A percentile compares a stretch with the other conserved stretches of the same genome.
Conservation (phyloP, 2,888 invertebrate species). For the Phyllotreta striolata region DNA sequence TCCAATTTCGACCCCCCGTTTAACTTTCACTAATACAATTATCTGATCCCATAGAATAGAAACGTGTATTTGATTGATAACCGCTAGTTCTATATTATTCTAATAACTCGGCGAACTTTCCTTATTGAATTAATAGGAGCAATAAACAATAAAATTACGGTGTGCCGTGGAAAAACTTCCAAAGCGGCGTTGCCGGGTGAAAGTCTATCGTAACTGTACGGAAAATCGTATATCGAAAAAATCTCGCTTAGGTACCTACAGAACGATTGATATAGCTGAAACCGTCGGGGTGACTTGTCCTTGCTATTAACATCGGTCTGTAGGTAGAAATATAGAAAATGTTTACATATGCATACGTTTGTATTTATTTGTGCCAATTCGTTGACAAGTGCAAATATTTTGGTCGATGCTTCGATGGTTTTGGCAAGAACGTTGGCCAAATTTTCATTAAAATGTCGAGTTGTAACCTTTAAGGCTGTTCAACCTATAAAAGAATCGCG, state of each 20-base stretch:
- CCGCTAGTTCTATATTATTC: constrained; percentile 12
- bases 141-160: constrained; percentile 20
- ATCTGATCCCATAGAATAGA: constrained; percentile 8
- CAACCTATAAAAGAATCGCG: too few relatives aligned
- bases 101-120: constrained; percentile 23
- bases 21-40: constrained; percentile 13
- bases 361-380: too few relatives aligned
- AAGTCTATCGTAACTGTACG: not conserved
- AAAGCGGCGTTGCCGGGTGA: too few relatives aligned
- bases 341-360: too few relatives aligned
- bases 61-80: constrained; percentile 25
- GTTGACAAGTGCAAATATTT: too few relatives aligned
- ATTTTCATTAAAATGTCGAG: constrained; percentile 7
- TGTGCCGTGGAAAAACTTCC: constrained; percentile 4
- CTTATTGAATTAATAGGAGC: constrained; percentile 18
- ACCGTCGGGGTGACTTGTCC: too few relatives aligned
- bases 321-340: too few relatives aligned
- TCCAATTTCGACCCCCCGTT: too few relatives aligned
- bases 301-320: too few relatives aligned
- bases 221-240: too few relatives aligned
- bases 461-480: not conserved
- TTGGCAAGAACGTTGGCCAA: not conserved
- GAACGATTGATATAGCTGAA: too few relatives aligned
- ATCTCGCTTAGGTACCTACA: too few relatives aligned
- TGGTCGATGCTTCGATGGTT: not conserved